A percentile compares a stretch with the other conserved stretches of the same genome.
Conservation (phyloP, 2,113 vertebrate species). For the Ia io region DNA sequence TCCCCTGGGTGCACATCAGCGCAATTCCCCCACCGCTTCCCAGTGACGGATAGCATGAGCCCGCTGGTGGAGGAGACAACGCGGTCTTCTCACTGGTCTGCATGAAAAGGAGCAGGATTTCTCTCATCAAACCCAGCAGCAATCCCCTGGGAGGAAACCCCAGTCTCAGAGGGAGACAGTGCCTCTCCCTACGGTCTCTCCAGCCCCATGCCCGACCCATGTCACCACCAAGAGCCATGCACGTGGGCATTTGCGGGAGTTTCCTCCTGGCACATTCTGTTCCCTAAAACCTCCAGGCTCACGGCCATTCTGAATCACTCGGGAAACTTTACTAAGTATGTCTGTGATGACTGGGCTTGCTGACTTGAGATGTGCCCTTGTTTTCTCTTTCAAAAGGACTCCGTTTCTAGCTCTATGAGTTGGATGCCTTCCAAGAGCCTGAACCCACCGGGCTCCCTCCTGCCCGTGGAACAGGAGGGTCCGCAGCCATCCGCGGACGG, state of each 20-base stretch:
- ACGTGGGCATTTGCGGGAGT: constrained; percentile 46
- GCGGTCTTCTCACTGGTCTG: neutral
- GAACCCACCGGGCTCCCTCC: neutral
- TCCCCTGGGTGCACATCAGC: neutral
- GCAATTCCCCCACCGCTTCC: neutral
- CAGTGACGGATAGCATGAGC: neutral
- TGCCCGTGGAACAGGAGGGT: too few species aligned
- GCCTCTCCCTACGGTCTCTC: neutral
- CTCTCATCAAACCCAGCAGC: neutral
- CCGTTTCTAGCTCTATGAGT: neutral
- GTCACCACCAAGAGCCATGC: neutral
- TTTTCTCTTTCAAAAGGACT: constrained; percentile 11
- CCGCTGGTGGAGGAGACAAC: neutral
- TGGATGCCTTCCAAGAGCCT: neutral
- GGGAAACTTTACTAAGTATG: constrained; percentile 32
- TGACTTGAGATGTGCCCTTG: neutral
- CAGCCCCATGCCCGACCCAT: neutral
- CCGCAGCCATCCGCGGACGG: neutral
- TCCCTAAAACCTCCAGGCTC: constrained; percentile 53
- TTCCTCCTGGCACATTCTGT: constrained; percentile 46
- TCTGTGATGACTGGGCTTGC: neutral
- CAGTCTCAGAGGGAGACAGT: neutral
- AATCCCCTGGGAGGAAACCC: constrained; percentile 33
- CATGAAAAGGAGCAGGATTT: neutral
- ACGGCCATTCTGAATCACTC: constrained; percentile 55